Evolutionary conservation across 30 jellyfish, hydroid and myxozoan species (phyloP), one percentile per base, ranked within the genome.

Genomic region (Hydra vulgaris): DNA sequence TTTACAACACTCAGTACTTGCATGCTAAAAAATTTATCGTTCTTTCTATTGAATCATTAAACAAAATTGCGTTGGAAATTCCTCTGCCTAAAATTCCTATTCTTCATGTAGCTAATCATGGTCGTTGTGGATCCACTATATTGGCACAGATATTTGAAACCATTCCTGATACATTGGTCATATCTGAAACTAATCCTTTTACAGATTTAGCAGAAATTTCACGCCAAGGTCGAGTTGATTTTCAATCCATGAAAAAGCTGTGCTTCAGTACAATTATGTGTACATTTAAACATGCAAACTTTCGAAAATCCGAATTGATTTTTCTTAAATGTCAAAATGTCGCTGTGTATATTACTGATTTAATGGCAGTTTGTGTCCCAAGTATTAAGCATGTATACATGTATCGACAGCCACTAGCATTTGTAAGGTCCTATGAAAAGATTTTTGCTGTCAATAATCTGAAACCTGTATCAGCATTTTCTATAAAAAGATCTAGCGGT

Each of bases 21-120:
- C 27, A 12, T 55, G 85, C 85, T 78, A 1, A n/a, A 15, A 19
- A 66, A 53, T 23, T 78, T 15, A 56, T 78, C 22, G 17, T 56
- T 54, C 23, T 78, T 40, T 52, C 85, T 21, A 52, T 78, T 8
- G 22, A 54, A 15, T 78, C 85, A 23, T 78, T 78, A 1, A 25
- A 78, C 69, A 24, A 20, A 40, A 56, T 78, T 22, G 25, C 80
- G 17, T 53, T 22, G n/a, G 54, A 23, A 19, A 56, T 78, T 8
- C 19, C n/a, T 52, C 4, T 53, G 69, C 82, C 85, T 3, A 53
- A 78, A 27, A 66, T 78, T 15, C 85, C 85, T 15, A 66, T 78
- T 18, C 66, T 78, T 25, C 85, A 78, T 78, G 54, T 78, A n/a
- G 82, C 85, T 15, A 78, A 78, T 56, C 85, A 78, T 78, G 85